phyloP scores from a whole-genome alignment of 2,113 vertebrate species.

The Leptocoma aspasia region DNA sequence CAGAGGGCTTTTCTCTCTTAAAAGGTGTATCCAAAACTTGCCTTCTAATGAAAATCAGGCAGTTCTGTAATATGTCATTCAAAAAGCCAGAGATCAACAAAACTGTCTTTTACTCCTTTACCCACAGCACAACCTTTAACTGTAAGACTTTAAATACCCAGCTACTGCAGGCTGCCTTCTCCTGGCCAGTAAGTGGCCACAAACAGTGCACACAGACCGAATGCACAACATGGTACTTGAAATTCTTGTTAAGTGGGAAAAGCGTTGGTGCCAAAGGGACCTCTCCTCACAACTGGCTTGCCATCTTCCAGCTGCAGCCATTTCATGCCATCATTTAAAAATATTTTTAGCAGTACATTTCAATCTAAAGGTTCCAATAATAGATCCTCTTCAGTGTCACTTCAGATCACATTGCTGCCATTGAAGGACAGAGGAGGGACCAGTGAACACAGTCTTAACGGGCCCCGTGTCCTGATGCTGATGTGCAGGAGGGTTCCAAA shows the following conservation, averaged over 20 bases:
- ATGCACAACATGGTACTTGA: not conserved
- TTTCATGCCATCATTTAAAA: not conserved
- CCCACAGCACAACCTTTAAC: not conserved
- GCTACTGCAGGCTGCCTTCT: not conserved
- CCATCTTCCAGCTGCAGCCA: not conserved
- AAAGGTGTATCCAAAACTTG: not conserved
- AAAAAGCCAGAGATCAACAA: not conserved
- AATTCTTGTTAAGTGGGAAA: not conserved
- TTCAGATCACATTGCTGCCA: not conserved
- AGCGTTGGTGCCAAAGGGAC: not conserved
- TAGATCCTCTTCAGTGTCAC: not conserved
- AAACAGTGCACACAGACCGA: accelerated
- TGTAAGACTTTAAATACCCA: not conserved
- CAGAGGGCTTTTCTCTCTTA: not conserved
- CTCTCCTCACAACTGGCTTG: not conserved
- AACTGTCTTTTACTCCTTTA: not conserved
- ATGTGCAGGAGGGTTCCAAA: not conserved
- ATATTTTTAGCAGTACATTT: not conserved
- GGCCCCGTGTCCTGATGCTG: accelerated
- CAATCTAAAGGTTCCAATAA: not conserved
- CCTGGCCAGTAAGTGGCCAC: not conserved
- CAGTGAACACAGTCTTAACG: not conserved
- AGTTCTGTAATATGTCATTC: not conserved
- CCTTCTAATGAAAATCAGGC: not conserved
- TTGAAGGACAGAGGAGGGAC: not conserved